Percentiles rank a stretch among this genome's conserved stretches.
phyloP scores from a whole-genome alignment of 2,797 vertebrate species.

The Rhinogobio ventralis region DNA sequence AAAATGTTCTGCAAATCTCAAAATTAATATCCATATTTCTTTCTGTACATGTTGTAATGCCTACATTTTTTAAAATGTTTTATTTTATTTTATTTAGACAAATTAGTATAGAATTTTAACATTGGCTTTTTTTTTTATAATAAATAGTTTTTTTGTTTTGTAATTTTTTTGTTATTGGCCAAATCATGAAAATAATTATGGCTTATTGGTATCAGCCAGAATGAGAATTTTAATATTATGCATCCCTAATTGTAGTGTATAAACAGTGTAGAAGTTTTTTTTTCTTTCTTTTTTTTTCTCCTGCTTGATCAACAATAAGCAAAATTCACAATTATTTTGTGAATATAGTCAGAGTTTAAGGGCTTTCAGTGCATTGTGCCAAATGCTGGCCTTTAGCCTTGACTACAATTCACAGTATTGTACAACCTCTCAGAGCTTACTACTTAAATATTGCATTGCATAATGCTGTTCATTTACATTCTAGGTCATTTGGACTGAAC shows the following conservation, averaged over 20 bases:
- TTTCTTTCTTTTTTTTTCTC: background rate
- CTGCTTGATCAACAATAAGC: background rate
- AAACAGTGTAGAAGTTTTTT: background rate
- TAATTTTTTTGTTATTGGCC: background rate
- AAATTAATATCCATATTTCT: too few relatives aligned
- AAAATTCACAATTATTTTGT: background rate
- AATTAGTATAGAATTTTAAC: too few relatives aligned
- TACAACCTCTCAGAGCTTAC: background rate
- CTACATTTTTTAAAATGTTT: background rate
- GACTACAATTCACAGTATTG: background rate
- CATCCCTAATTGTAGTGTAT: background rate
- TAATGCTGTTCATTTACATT: constrained; percentile 4
- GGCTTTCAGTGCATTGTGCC: background rate
- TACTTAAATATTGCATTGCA: constrained; percentile 2
- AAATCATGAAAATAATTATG: too few relatives aligned
- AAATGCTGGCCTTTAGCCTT: background rate
- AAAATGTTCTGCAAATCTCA: background rate
- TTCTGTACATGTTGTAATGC: background rate
- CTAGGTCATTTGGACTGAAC: background rate
- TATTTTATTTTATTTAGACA: too few relatives aligned
- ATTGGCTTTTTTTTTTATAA: too few relatives aligned
- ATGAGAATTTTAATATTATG: background rate
- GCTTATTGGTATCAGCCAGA: background rate
- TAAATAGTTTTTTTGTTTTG: background rate
- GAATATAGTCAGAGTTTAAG: background rate